phyloP scores from a whole-genome alignment of 2,888 invertebrate species.

The Drosophila rellima region DNA sequence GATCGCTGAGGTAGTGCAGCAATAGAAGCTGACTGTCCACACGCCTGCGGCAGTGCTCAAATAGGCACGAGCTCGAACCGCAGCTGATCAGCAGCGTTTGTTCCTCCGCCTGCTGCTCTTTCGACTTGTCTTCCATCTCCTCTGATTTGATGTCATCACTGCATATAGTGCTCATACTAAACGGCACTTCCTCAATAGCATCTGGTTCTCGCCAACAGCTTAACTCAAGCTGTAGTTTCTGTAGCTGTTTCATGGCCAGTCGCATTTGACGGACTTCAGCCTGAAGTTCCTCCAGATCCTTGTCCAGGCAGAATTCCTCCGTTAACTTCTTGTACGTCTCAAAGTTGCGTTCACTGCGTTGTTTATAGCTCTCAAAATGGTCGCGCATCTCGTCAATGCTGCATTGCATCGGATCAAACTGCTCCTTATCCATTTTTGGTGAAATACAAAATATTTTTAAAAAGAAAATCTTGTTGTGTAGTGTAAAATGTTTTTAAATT shows the following conservation, averaged over 20 bases:
- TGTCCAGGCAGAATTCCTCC: not conserved
- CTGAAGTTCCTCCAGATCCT: constrained; percentile 24
- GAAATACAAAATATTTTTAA: not conserved
- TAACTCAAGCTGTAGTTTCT: not conserved
- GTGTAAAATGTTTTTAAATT: not conserved
- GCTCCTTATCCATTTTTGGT: constrained; percentile 1
- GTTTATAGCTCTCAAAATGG: constrained; percentile 36
- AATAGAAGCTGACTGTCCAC: constrained; percentile 59
- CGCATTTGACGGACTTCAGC: constrained; percentile 21
- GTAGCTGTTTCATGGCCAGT: constrained; percentile 14
- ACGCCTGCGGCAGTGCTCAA: constrained; percentile 38
- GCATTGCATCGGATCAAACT: constrained; percentile 4
- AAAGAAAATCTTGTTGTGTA: not conserved
- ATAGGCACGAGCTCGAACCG: constrained; percentile 41
- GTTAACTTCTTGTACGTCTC: not conserved
- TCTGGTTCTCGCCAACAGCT: constrained; percentile 30
- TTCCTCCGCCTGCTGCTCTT: not conserved
- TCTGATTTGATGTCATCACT: not conserved
- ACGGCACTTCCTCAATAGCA: constrained; percentile 39
- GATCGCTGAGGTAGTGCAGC: constrained; percentile 62
- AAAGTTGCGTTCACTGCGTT: not conserved
- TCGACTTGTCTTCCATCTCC: not conserved
- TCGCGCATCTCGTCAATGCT: constrained; percentile 44
- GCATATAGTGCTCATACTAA: not conserved
- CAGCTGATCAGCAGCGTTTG: constrained; percentile 39